Conservation (phyloP, 2,797 vertebrate species). For the Anguilla marmorata region DNA sequence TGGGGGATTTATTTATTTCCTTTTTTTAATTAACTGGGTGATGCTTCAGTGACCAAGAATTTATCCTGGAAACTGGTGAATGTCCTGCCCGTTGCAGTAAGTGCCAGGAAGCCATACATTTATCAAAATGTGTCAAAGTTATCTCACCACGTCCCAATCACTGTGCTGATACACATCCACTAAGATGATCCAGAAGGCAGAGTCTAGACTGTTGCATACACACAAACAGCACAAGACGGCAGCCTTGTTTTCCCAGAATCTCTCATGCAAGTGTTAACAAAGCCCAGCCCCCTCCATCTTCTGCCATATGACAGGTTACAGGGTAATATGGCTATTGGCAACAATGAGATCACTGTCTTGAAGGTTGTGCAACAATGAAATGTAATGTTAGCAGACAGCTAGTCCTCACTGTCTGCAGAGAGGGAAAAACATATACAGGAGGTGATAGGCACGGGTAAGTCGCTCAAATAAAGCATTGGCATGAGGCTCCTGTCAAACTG, state of each 20-base stretch:
- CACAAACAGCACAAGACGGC: neutral
- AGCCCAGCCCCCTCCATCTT: neutral
- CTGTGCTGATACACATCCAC: neutral
- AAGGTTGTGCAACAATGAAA: neutral
- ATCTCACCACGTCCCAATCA: neutral
- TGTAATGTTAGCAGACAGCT: neutral
- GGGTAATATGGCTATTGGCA: neutral
- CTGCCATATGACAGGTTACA: neutral
- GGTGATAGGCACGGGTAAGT: neutral
- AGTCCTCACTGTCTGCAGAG: neutral
- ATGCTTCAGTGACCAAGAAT: neutral
- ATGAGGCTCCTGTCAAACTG: neutral
- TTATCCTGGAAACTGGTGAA: neutral
- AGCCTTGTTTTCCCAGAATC: neutral
- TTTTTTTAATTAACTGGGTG: neutral
- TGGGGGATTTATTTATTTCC: neutral
- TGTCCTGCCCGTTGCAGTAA: neutral
- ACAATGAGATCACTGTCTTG: neutral
- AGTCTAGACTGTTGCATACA: neutral
- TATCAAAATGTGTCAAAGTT: neutral
- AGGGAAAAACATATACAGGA: neutral
- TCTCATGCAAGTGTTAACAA: neutral
- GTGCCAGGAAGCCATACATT: neutral
- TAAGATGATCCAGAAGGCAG: neutral
- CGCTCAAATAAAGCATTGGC: neutral